Percentiles rank a stretch among this genome's conserved stretches.
Evolutionary conservation across 2,113 vertebrate genomes (phyloP).

Genomic region (Bettongia penicillata): DNA sequence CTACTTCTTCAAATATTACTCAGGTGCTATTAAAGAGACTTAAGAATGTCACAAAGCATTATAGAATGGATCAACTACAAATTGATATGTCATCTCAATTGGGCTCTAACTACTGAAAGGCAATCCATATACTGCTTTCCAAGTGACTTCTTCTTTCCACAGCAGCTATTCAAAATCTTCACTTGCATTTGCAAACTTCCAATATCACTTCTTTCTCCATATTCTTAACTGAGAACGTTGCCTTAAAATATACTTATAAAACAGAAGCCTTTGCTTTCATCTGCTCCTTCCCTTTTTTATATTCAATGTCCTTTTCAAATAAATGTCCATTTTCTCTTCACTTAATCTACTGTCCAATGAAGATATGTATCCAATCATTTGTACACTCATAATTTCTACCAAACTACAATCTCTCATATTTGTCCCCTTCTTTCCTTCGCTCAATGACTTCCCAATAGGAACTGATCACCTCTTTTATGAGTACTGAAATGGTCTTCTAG

Average conservation of each 20-base stretch:
- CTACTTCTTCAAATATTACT: no score
- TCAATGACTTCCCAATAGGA: neutral
- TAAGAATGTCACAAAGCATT: no score
- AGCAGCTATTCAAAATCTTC: neutral
- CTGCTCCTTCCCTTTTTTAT: neutral
- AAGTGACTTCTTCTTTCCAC: neutral
- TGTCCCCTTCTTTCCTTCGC: no score
- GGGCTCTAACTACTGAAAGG: no score
- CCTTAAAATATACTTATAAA: neutral
- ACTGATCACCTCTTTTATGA: neutral
- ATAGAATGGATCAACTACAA: no score
- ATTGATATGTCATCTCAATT: no score
- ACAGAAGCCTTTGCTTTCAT: neutral
- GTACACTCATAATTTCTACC: neutral
- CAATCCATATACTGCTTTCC: no score
- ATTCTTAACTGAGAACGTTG: neutral
- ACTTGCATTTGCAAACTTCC: neutral
- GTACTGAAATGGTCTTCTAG: neutral
- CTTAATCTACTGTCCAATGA: no score
- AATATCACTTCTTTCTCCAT: neutral
- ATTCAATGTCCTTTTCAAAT: neutral
- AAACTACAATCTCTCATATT: neutral
- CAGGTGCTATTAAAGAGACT: no score
- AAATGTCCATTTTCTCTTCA: neutral
- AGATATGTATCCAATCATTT: neutral